Percentiles rank a stretch among this genome's conserved stretches.
Evolutionary conservation across 2,888 invertebrate species (phyloP).

Genomic region (Drosophila atripex): DNA sequence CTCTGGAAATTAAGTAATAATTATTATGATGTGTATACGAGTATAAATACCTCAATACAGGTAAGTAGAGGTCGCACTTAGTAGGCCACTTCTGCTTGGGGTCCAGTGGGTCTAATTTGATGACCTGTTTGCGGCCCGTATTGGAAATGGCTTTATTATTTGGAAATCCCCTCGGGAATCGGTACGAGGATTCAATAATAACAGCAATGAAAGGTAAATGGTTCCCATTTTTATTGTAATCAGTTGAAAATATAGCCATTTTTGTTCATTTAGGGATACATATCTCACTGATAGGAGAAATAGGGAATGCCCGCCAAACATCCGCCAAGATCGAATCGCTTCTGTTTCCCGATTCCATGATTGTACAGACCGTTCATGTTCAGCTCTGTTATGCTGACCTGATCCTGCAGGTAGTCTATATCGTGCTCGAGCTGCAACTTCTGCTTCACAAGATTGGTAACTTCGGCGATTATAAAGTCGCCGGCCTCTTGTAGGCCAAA

Average conservation of each 20-base stretch:
- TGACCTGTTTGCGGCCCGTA: slow-evolving; percentile 25
- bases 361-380: slow-evolving; percentile 26
- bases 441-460: slow-evolving; percentile 13
- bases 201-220: neutral
- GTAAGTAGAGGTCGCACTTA: slow-evolving; percentile 38
- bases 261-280: neutral
- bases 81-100: slow-evolving; percentile 11
- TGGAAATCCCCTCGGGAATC: slow-evolving; percentile 4
- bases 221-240: neutral
- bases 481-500: slow-evolving; percentile 32
- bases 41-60: slow-evolving; percentile 24
- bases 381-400: slow-evolving; percentile 26
- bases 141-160: slow-evolving; percentile 11
- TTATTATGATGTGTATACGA: slow-evolving; percentile 48
- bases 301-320: neutral
- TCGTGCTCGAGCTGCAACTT: slow-evolving; percentile 26
- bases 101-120: slow-evolving; percentile 23
- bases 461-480: slow-evolving; percentile 8
- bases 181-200: neutral
- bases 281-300: neutral
- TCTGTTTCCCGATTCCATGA: neutral
- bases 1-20: slow-evolving; percentile 45
- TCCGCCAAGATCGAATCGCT: neutral
- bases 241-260: neutral
- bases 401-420: slow-evolving; percentile 39